Percentiles rank a stretch among this genome's conserved stretches.
Conservation (phyloP, 2,797 vertebrate genomes). For the Sebastes goodei region DNA sequence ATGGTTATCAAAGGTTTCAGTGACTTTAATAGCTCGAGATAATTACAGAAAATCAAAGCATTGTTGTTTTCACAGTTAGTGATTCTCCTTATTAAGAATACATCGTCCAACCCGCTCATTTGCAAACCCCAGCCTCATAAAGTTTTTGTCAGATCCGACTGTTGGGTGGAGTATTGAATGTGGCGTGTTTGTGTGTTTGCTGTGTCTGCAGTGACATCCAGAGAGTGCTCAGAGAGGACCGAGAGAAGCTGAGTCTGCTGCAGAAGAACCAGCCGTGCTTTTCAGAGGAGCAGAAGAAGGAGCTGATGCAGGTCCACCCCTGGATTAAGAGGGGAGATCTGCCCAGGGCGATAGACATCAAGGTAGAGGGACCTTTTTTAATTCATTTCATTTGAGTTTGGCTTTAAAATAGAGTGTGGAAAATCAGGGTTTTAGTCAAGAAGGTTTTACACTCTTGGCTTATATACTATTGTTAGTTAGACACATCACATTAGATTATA, state of each 20-base stretch:
- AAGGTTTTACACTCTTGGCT: not conserved
- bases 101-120: not conserved
- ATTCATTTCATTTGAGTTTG: not conserved
- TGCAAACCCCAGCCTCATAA: not conserved
- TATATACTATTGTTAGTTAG: too few relatives aligned
- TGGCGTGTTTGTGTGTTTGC: conserved; percentile 28
- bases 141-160: not conserved
- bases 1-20: not conserved
- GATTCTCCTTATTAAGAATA: not conserved
- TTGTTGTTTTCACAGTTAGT: not conserved
- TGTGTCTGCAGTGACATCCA: conserved; percentile 83
- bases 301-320: conserved; percentile 89
- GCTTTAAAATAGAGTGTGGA: not conserved
- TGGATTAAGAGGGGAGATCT: conserved; percentile 89
- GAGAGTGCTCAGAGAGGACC: conserved; percentile 88
- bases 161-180: not conserved
- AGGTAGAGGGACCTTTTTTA: conserved; percentile 70
- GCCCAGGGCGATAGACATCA: conserved; percentile 85
- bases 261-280: conserved; percentile 90
- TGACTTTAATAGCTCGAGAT: not conserved
- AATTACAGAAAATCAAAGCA: not conserved
- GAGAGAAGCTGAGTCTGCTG: conserved; percentile 87
- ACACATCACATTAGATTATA: not conserved
- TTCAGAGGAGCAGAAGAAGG: conserved; percentile 89
- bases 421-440: not conserved